Base-by-base conservation (phyloP, 2,797 vertebrate genomes). In the Pseudochaenichthys georgianus region DNA sequence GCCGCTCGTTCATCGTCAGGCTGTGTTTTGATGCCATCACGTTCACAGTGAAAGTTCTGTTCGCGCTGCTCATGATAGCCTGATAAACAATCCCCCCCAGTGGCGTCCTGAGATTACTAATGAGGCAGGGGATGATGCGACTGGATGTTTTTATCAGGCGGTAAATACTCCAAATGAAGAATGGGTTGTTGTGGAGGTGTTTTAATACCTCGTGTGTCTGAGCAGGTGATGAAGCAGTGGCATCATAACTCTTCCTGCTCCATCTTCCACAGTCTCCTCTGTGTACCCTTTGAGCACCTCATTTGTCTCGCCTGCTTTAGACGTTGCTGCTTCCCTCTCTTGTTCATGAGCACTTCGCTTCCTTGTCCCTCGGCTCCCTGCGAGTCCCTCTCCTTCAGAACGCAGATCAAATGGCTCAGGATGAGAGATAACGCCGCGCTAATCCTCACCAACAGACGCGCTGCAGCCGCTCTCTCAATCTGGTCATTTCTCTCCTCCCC, bases 361-460 rank as follows among this genome's bases (percentile, higher is more conserved):
- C 73, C 71, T 54, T 7, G 46, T 86, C 83, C 84, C 87, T 41
- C 2, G 73, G 75, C 83, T 83, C 75, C 66, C 51, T 10, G 72
- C 85, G 74, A 84, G 77, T 79, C 80, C 77, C 43, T 77, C 86
- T 84, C 77, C 81, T 69, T 85, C 64, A 79, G 84, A 93, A 87
- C 65, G 15, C 64, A 66, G 87, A 91, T 93, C 83, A 92, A 91
- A 91, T 84, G 80, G 72, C 88, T 84, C 82, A 81, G 90, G 67
- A 88, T 87, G 73, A 75, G 79, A 77, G 89, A 90, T 87, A 90
- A 81, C 60, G 48, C 80, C 80, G 57, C 52, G 23, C 78, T 84
- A 75, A 86, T 83, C 85, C 77, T 70, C 50, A 3, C 46, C 73
- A 93, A 82, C 87, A 82, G 88, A 82, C 76, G 63, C 81, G 67